A percentile compares a stretch with the other conserved stretches of the same genome.
phyloP scores from a whole-genome alignment of 2,888 invertebrate species.

The Fragum fragum region DNA sequence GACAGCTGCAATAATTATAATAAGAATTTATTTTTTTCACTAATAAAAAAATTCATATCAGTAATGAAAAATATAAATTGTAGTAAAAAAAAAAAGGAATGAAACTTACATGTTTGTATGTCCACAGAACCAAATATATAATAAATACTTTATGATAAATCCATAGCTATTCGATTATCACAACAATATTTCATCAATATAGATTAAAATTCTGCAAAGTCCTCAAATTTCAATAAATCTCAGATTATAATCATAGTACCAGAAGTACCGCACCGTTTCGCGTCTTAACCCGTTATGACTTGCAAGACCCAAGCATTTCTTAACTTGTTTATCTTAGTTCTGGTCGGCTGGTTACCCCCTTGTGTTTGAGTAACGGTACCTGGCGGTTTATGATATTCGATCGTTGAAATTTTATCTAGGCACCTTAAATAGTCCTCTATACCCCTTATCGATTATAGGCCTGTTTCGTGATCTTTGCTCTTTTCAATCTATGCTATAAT shows the following conservation, averaged over 20 bases:
- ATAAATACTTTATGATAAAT: no score
- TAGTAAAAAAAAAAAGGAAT: no score
- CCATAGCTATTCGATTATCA: no score
- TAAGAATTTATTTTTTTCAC: no score
- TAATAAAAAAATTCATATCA: no score
- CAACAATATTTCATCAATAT: no score
- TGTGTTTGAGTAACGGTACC: neutral
- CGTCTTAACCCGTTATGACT: neutral
- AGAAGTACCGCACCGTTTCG: neutral
- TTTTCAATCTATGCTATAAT: no score
- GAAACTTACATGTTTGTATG: no score
- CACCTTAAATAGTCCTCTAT: neutral
- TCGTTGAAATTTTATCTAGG: neutral
- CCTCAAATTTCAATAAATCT: neutral
- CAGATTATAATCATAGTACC: neutral
- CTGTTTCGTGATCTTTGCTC: neutral
- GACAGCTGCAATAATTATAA: no score
- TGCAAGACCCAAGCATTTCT: neutral
- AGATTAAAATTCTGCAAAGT: neutral
- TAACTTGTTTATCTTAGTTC: slow-evolving; percentile 1
- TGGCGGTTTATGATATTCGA: neutral
- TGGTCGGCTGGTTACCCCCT: neutral
- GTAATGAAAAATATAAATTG: no score
- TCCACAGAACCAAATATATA: no score
- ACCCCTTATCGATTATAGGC: neutral